phyloP scores from a whole-genome alignment of 2,888 invertebrate genomes.

The Gastrophysa polygoni region DNA sequence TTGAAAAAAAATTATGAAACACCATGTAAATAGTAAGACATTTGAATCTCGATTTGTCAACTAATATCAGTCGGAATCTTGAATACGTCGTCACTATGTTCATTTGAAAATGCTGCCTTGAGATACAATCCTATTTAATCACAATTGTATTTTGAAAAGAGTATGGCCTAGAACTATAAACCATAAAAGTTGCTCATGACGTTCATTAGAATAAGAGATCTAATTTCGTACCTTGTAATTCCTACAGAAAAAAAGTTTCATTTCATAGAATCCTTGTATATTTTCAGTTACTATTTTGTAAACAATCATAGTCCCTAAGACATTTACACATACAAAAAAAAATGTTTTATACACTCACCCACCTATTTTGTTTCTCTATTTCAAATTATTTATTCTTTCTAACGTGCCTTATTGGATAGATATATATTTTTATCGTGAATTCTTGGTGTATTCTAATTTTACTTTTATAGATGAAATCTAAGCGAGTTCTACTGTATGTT shows the following conservation, averaged over 20 bases:
- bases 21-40: too few relatives aligned
- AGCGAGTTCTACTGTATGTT: slow-evolving; percentile 13
- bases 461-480: slow-evolving; percentile 16
- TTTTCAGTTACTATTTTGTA: too few relatives aligned
- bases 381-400: slow-evolving; percentile 37
- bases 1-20: too few relatives aligned
- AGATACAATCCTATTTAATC: background rate
- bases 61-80: too few relatives aligned
- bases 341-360: background rate
- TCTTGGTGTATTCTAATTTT: slow-evolving; percentile 23
- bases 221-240: background rate
- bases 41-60: too few relatives aligned
- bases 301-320: too few relatives aligned
- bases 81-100: too few relatives aligned
- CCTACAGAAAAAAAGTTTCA: too few relatives aligned
- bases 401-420: slow-evolving; percentile 36
- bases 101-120: background rate
- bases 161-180: background rate
- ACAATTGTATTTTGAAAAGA: background rate
- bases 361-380: slow-evolving; percentile 14
- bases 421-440: slow-evolving; percentile 27
- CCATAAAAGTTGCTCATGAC: background rate
- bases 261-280: too few relatives aligned
- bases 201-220: background rate
- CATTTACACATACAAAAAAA: too few relatives aligned